Percentiles rank a stretch among this genome's conserved stretches.
Conservation (phyloP, 2,888 invertebrate genomes). For the Campopleginae sp. region DNA sequence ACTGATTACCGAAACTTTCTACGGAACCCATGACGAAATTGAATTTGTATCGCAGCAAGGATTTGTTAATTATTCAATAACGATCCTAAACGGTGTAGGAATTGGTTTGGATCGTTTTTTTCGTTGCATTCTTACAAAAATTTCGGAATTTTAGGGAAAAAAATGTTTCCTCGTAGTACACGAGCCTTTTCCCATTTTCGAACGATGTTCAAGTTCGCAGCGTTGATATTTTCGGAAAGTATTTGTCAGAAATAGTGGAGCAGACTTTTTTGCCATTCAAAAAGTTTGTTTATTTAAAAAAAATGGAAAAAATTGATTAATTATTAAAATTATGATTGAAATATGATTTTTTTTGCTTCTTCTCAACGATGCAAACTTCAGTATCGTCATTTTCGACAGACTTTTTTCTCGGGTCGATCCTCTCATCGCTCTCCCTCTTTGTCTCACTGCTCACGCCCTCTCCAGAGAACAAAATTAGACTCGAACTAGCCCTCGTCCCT, state of each 20-base stretch:
- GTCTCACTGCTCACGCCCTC: conserved; percentile 30
- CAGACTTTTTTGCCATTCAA: too few species aligned
- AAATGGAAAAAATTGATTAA: too few species aligned
- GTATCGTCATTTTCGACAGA: background rate
- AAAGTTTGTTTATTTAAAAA: too few species aligned
- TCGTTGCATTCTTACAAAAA: too few species aligned
- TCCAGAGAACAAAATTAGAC: conserved; percentile 58
- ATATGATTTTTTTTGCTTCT: background rate
- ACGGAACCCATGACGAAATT: conserved; percentile 22
- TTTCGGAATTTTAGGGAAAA: too few species aligned
- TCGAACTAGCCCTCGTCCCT: conserved; percentile 52
- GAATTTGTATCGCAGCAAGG: background rate
- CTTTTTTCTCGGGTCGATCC: conserved; percentile 8
- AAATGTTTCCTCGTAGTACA: too few species aligned
- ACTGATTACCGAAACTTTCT: conserved; percentile 29
- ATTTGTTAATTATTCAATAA: conserved; percentile 3
- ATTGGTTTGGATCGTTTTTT: too few species aligned
- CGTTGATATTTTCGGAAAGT: too few species aligned
- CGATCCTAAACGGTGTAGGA: background rate
- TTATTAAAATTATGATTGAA: too few species aligned
- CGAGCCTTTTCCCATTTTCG: background rate
- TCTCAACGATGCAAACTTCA: too few species aligned
- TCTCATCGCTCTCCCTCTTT: conserved; percentile 1
- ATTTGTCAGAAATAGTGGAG: too few species aligned
- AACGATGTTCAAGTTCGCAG: too few species aligned